Percentiles rank a stretch among this genome's conserved stretches.
Conservation (phyloP, 2,888 invertebrate species). For the Drosophila mulleri region DNA sequence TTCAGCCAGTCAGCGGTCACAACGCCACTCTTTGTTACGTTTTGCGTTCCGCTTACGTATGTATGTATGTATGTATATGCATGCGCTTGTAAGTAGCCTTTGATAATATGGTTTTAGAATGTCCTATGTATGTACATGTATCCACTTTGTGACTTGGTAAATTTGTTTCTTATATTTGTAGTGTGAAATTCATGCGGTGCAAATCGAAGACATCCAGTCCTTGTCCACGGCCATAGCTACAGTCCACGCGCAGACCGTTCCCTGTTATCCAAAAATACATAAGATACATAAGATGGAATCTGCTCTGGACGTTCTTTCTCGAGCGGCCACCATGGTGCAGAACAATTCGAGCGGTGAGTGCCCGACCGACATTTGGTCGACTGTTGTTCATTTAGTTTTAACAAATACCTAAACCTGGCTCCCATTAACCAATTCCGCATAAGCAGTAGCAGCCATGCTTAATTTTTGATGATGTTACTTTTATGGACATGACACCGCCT, state of each 20-base stretch:
- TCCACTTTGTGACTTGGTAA: conserved; percentile 66
- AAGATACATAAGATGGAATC: conserved; percentile 88
- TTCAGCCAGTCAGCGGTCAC: conserved; percentile 61
- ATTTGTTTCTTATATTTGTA: conserved; percentile 63
- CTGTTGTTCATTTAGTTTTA: conserved; percentile 27
- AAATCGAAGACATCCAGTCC: conserved; percentile 61
- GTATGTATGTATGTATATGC: not conserved
- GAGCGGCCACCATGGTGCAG: conserved; percentile 95
- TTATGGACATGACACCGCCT: conserved; percentile 23
- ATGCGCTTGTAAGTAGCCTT: not conserved
- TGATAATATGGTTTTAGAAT: too few species aligned
- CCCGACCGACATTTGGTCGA: conserved; percentile 14
- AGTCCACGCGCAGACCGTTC: conserved; percentile 26
- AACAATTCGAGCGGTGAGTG: conserved; percentile 87
- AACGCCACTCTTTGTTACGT: conserved; percentile 71
- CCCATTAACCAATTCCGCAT: conserved; percentile 66
- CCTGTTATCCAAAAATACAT: conserved; percentile 4
- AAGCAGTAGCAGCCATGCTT: conserved; percentile 29
- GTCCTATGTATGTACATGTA: conserved; percentile 30
- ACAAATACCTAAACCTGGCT: conserved; percentile 20
- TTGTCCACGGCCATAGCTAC: conserved; percentile 45
- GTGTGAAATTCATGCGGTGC: conserved; percentile 77
- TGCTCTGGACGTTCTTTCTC: conserved; percentile 93
- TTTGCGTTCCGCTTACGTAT: conserved; percentile 66
- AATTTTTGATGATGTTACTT: conserved; percentile 46